phyloP scores from a whole-genome alignment of 2,113 vertebrate species.

The Datnioides undecimradiatus region DNA sequence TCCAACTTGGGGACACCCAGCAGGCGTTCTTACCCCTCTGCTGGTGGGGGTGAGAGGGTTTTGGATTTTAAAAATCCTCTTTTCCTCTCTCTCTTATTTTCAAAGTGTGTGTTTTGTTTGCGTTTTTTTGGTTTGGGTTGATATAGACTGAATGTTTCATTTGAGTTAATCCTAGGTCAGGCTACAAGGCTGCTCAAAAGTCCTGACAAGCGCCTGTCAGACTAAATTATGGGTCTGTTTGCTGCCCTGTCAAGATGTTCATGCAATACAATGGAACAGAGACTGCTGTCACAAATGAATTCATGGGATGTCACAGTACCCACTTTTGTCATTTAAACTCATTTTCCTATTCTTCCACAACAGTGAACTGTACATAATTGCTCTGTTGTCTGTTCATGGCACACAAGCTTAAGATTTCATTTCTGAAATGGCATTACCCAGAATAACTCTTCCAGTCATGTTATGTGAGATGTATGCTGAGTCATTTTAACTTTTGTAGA shows the following conservation, averaged over 20 bases:
- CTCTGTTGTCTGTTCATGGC: neutral
- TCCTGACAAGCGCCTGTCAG: slow-evolving; percentile 26
- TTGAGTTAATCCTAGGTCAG: slow-evolving; percentile 28
- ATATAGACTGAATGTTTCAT: slow-evolving; percentile 6
- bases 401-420: slow-evolving; percentile 5
- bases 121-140: slow-evolving; percentile 22
- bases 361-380: neutral
- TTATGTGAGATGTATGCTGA: neutral
- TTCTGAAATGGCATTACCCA: neutral
- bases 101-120: slow-evolving; percentile 10
- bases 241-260: slow-evolving; percentile 23
- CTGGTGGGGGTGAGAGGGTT: slow-evolving; percentile 1
- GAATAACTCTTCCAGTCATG: neutral
- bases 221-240: slow-evolving; percentile 41
- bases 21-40: slow-evolving; percentile 24
- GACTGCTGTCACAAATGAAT: slow-evolving; percentile 24
- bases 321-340: slow-evolving; percentile 10
- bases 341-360: neutral
- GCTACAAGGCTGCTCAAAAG: slow-evolving; percentile 17
- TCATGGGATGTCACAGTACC: neutral
- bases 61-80: slow-evolving; percentile 49
- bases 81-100: slow-evolving; percentile 16
- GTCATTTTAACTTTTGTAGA: neutral
- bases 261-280: slow-evolving; percentile 27
- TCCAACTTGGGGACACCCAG: slow-evolving; percentile 30